These are phyloP conservation scores for Anguilla obscura DNA, from an alignment of 2,797 vertebrate genomes.

Conservation along the genomic window DNA sequence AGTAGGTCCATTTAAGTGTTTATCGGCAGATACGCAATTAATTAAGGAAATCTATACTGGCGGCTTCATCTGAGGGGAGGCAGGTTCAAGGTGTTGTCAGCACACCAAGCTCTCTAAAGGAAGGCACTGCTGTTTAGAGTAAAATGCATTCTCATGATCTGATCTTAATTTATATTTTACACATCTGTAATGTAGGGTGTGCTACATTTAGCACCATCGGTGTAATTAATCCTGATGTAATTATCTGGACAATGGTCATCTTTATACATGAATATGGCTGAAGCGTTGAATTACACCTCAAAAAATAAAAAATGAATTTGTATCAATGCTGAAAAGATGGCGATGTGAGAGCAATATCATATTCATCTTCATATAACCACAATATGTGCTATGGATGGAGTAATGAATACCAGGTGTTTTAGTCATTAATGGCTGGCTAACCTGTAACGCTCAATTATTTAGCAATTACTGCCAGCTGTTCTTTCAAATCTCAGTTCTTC, in stretches of 20 bases:
- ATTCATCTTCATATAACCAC: background rate
- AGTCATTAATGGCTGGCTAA: background rate
- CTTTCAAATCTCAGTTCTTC: background rate
- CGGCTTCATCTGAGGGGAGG: constrained; percentile 53
- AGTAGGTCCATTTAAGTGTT: constrained; percentile 61
- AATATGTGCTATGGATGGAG: background rate
- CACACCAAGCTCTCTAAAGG: constrained; percentile 2
- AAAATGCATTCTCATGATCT: background rate
- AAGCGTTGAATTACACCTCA: background rate
- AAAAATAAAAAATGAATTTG: background rate
- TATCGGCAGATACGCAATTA: constrained; percentile 53
- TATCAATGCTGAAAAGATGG: background rate
- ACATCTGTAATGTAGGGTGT: background rate
- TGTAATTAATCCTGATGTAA: background rate
- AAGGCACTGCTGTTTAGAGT: background rate
- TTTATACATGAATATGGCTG: background rate
- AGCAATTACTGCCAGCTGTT: background rate
- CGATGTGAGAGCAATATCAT: background rate
- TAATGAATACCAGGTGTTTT: background rate
- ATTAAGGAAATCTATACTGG: constrained; percentile 61
- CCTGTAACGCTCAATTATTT: background rate
- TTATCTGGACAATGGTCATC: background rate
- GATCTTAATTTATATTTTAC: background rate
- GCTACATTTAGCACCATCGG: background rate
- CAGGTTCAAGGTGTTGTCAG: constrained; percentile 48